Evolutionary conservation across 2,113 vertebrate genomes (phyloP).

Genomic region (Ictalurus furcatus): DNA sequence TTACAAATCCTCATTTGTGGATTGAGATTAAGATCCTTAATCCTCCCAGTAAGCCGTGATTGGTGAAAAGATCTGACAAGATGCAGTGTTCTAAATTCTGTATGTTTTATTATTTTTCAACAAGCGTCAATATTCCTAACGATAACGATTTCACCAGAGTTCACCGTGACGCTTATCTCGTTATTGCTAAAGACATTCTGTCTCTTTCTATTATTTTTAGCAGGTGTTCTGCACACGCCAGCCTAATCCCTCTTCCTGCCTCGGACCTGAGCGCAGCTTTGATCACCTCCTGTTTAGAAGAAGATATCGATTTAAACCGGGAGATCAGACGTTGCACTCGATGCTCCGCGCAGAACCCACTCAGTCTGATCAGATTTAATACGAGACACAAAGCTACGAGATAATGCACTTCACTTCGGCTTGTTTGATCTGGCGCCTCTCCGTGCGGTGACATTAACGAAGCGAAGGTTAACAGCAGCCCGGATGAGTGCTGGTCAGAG

Average conservation of each 20-base stretch:
- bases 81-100: not conserved
- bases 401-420: constrained; percentile 36
- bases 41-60: not conserved
- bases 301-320: constrained; percentile 66
- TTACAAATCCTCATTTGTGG: not conserved
- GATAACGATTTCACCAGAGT: not conserved
- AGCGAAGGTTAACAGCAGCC: constrained; percentile 38
- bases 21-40: too few species aligned
- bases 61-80: not conserved
- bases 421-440: not conserved
- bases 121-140: not conserved
- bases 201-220: constrained; percentile 11
- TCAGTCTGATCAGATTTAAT: constrained; percentile 67
- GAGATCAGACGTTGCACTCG: constrained; percentile 24
- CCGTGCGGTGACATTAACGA: constrained; percentile 42
- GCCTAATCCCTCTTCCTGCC: constrained; percentile 67
- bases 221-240: constrained; percentile 64
- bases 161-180: not conserved
- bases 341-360: not conserved
- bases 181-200: not conserved
- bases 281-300: constrained; percentile 72
- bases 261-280: constrained; percentile 63
- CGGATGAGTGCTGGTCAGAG: constrained; percentile 39
- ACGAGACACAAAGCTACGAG: constrained; percentile 31
- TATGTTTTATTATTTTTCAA: not conserved